Conservation (phyloP, 2,888 invertebrate genomes). For the Pediacus dermestoides region DNA sequence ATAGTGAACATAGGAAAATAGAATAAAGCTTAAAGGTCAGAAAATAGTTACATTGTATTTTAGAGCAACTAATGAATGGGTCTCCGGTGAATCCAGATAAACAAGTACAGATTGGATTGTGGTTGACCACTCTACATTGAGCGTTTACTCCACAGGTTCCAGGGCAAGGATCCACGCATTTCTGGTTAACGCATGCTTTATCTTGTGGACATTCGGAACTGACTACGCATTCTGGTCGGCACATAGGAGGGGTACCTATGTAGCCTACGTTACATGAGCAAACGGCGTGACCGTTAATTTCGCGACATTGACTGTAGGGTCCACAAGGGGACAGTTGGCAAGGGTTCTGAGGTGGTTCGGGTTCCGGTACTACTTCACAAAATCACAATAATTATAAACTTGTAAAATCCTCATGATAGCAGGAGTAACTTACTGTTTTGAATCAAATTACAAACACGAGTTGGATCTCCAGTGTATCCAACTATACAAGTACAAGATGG, state of each 20-base stretch:
- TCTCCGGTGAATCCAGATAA: constrained; percentile 61
- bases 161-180: constrained; percentile 64
- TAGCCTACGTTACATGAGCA: constrained; percentile 62
- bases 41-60: constrained; percentile 34
- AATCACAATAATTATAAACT: constrained; percentile 6
- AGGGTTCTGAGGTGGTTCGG: constrained; percentile 50
- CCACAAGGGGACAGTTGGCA: constrained; percentile 66
- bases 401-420: neutral
- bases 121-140: constrained; percentile 64
- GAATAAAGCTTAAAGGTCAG: constrained; percentile 4
- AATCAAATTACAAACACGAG: constrained; percentile 48
- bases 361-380: constrained; percentile 33
- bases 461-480: constrained; percentile 61
- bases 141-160: constrained; percentile 65
- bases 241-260: constrained; percentile 62
- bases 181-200: constrained; percentile 60
- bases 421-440: constrained; percentile 42
- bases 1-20: constrained; percentile 16
- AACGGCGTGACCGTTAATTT: constrained; percentile 59
- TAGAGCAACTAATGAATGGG: constrained; percentile 57
- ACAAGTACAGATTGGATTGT: constrained; percentile 67
- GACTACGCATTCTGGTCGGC: constrained; percentile 64
- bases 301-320: constrained; percentile 62
- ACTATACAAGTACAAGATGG: constrained; percentile 62
- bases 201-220: constrained; percentile 65